Base-by-base conservation (phyloP, 2,888 invertebrate genomes). In the Hypselothyrea guttata region DNA sequence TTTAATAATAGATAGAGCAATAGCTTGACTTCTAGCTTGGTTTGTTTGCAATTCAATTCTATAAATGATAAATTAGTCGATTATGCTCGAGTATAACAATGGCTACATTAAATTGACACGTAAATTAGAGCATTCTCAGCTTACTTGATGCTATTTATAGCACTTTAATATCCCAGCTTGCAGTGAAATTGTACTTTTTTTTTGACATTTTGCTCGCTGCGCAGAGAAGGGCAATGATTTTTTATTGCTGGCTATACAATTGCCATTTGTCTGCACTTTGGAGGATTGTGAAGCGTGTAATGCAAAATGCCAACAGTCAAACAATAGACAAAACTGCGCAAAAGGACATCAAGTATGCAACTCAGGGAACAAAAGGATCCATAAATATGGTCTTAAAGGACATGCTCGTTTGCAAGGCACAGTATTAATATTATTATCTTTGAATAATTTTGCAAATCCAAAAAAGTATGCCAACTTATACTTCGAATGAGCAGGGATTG, bases 171-270 rank as follows among this genome's bases (percentile, higher is more conserved):
- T 40, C 47, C 11, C 38, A 31, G 30, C 9, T 35, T 7, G 2
- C 30, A 12, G 27, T 11, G n/a, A 18, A 11, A 8, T 27, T 11
- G 18, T 11, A 27, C 3, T 13, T 33, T 11, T 38, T 7, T 30
- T 30, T 40, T 22, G n/a, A 42, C 37, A 53, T 11, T 18, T 48
- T 49, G 12, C 45, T 35, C 5, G 15, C 37, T 16, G n/a, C 49
- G 18, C 22, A 27, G 42, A 16, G 18, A 2, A 27, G 42, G 13
- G 18, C 53, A 37, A 47, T 38, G 40, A 34, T 44, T 58, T 52
- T 31, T 65, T 56, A 53, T 60, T 71, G 68, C 55, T 44, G 30
- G 35, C 44, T 44, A 31, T 15, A 51, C 55, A 65, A 69, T 61
- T 60, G 74, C 33, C 57, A 33, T 30, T 46, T 38, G 38, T 52